Conservation (phyloP, 1,140 invertebrate genomes). For the Cotesia glomerata region DNA sequence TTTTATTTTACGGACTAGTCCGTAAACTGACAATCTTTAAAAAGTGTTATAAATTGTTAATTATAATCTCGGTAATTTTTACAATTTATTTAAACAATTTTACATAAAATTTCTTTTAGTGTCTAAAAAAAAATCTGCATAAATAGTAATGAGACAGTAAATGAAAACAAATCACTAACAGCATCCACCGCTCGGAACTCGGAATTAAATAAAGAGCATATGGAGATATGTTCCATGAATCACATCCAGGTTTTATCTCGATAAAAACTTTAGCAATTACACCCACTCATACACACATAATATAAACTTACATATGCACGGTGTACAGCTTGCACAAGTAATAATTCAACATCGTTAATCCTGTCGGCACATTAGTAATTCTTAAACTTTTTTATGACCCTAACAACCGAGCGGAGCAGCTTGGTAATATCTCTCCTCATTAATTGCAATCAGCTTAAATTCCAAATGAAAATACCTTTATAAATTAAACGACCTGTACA, state of each 20-base stretch:
- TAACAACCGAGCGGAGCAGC: conserved; percentile 30
- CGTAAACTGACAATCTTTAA: too few species aligned
- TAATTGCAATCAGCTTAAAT: conserved; percentile 64
- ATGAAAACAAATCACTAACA: neutral
- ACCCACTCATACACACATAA: conserved; percentile 3
- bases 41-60: too few species aligned
- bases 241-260: conserved; percentile 9
- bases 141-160: neutral
- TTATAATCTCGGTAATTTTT: too few species aligned
- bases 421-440: conserved; percentile 58
- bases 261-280: conserved; percentile 4
- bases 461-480: conserved; percentile 36
- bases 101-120: neutral
- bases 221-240: neutral
- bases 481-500: conserved; percentile 37
- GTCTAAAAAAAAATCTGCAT: neutral
- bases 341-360: conserved; percentile 62
- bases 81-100: too few species aligned
- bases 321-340: conserved; percentile 29
- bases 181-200: neutral
- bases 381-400: conserved; percentile 53
- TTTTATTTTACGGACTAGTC: too few species aligned
- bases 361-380: conserved; percentile 59
- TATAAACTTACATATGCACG: conserved; percentile 13
- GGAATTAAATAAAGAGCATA: conserved; percentile 1